Base-by-base conservation (phyloP, 2,797 vertebrate genomes). In the Pipistrellus kuhlii region DNA sequence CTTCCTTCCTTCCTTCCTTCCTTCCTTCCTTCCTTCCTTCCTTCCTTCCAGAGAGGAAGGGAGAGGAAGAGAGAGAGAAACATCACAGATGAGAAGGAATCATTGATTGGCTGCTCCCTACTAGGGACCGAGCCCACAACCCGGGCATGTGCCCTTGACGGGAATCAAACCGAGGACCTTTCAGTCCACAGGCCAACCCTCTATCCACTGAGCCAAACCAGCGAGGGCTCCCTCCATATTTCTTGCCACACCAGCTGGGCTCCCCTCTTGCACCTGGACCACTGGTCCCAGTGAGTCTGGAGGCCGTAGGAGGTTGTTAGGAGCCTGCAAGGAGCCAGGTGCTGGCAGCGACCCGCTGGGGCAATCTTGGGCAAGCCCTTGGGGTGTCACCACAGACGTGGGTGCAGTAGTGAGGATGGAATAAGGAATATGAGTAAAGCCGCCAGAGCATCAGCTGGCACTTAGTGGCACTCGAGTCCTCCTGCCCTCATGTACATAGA, bases 391-490 rank as follows among this genome's bases (percentile, higher is more conserved):
- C 25, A 48, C 44, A 27, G 35, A 80, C 18, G 8, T 25, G 0
- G 62, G 57, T 21, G 17, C 72, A 1, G 1, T 12, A 21, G 32
- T 73, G 55, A 80, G 30, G 71, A 69, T 7, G 4, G 41, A 46
- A 20, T 2, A 14, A 14, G 30, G 32, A 30, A 23, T 4, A 53
- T 3, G 21, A 35, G 30, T 13, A 32, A 25, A 46, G 21, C 27
- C 0, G 0, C 48, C 27, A n/a, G 27, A 55, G n/a, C 38, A 6
- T 77, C 44, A n/a, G 51, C 30, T 25, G 35, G 75, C 5, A n/a
- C 27, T 46, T 4, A 17, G n/a, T 0, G 3, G n/a, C 10, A 2
- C 10, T 64, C 15, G 30, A 7, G 59, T 44, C 6, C 20, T 21
- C 2, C 32, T 35, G 2, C 84, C 30, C 27, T 8, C 17, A 17